Percentiles rank a stretch among this genome's conserved stretches.
These are phyloP conservation scores for Pelodiscus sinensis DNA, from an alignment of 2,113 vertebrate species.

Conservation along the genomic window DNA sequence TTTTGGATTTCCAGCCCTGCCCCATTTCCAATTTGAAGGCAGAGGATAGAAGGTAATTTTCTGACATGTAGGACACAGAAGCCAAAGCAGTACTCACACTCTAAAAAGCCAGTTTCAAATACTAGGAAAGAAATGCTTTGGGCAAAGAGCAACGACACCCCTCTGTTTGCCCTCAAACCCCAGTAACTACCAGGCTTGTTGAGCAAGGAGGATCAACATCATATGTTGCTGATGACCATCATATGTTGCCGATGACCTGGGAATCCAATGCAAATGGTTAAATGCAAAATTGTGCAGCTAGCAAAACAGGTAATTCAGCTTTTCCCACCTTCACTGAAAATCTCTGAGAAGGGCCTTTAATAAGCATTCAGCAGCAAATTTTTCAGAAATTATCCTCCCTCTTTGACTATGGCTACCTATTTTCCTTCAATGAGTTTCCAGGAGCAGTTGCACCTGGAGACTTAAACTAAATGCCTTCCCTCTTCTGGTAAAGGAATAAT, in stretches of 20 bases:
- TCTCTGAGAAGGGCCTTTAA: background rate
- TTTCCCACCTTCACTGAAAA: background rate
- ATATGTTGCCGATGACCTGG: background rate
- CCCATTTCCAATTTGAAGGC: background rate
- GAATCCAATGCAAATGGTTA: background rate
- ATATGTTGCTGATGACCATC: background rate
- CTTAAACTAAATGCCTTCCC: slow-evolving; percentile 43
- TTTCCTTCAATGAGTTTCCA: slow-evolving; percentile 56
- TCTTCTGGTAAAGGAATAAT: background rate
- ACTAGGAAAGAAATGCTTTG: background rate
- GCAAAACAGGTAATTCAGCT: background rate
- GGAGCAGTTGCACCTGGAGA: slow-evolving; percentile 14
- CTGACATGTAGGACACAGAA: background rate
- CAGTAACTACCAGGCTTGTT: background rate
- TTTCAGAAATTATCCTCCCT: background rate
- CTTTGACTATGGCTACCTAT: slow-evolving; percentile 37
- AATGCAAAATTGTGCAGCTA: background rate
- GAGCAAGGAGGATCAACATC: background rate
- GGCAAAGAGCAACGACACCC: background rate
- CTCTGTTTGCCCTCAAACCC: background rate
- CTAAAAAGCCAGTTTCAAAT: background rate
- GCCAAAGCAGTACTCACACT: background rate
- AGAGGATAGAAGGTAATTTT: background rate
- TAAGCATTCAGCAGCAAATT: background rate
- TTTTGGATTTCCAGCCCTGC: background rate